Evolutionary conservation across 2,113 vertebrate genomes (phyloP), one percentile per base, ranked within the genome.

Genomic region (Uria lomvia): DNA sequence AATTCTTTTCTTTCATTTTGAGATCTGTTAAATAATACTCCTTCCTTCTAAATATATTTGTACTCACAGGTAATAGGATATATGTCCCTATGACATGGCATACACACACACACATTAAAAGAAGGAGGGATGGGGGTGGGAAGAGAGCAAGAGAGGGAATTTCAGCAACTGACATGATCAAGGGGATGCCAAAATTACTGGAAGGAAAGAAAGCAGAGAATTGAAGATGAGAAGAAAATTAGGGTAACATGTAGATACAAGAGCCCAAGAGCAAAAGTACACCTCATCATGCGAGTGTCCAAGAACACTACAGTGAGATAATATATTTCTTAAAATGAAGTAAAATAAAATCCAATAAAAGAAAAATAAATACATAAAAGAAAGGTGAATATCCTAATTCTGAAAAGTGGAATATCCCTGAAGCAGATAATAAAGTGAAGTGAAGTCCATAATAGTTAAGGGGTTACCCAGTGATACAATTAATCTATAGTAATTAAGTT

Each of bases 161-260:
- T 86, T 76, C 85, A 43, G 29, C 65, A 91, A 73, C 2, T 0
- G 0, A 63, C 36, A 24, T 88, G 76, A 95, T 96, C 45, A 97
- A 96, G 86, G n/a, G 30, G 60, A 82, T 95, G 23, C 49, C 75
- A 96, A 77, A 95, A 94, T 96, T 95, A 88, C 24, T 80, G 15
- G 43, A 93, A 92, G 72, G 34, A 94, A 91, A 71, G 77, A 92
- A 97, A 96, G 82, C 55, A 96, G 66, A 94, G 72, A 95, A 94
- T 70, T 94, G 94, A 88, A 97, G 75, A 96, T 92, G 76, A 96
- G 77, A 82, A 88, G 53, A 95, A 96, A 94, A 87, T 80, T 74
- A 89, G 23, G 17, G 26, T 95, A 97, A 58, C 38, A 15, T 29
- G 45, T 76, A 87, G 68, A 83, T 74, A 49, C 70, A 90, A 90